A percentile compares a stretch with the other conserved stretches of the same genome.
Evolutionary conservation across 2,888 invertebrate genomes (phyloP).

Genomic region (Cosmopolites sordidus): DNA sequence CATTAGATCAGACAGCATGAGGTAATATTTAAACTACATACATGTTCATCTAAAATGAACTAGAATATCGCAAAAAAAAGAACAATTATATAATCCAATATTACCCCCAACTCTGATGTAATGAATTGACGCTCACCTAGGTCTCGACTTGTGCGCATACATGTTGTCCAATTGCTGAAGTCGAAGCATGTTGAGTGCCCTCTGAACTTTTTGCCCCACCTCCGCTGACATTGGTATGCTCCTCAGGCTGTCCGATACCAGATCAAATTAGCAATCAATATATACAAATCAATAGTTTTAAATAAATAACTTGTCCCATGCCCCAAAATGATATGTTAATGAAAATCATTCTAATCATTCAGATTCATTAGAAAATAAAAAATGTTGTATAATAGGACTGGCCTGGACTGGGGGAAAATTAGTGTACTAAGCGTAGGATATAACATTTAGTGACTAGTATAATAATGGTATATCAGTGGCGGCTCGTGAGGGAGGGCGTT

Average conservation of each 20-base stretch:
- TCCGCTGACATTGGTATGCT: constrained; percentile 40
- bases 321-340: too few relatives aligned
- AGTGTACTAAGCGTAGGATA: too few relatives aligned
- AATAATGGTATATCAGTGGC: too few relatives aligned
- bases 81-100: neutral
- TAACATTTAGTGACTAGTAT: too few relatives aligned
- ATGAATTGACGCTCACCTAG: constrained; percentile 43
- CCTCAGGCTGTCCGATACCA: constrained; percentile 47
- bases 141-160: constrained; percentile 46
- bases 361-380: too few relatives aligned
- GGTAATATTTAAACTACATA: neutral
- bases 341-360: too few relatives aligned
- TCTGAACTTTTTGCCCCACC: constrained; percentile 44
- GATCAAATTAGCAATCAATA: constrained; percentile 24
- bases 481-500: too few relatives aligned
- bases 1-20: constrained; percentile 3
- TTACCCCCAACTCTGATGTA: neutral
- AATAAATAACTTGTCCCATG: too few relatives aligned
- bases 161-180: constrained; percentile 47
- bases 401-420: too few relatives aligned
- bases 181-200: constrained; percentile 47
- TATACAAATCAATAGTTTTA: too few relatives aligned
- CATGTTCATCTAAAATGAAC: neutral
- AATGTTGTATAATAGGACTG: too few relatives aligned
- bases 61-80: too few relatives aligned